These are phyloP conservation scores for Stylophora pistillata DNA, from an alignment of 64 coral and sea anemone species.

Conservation along the genomic window DNA sequence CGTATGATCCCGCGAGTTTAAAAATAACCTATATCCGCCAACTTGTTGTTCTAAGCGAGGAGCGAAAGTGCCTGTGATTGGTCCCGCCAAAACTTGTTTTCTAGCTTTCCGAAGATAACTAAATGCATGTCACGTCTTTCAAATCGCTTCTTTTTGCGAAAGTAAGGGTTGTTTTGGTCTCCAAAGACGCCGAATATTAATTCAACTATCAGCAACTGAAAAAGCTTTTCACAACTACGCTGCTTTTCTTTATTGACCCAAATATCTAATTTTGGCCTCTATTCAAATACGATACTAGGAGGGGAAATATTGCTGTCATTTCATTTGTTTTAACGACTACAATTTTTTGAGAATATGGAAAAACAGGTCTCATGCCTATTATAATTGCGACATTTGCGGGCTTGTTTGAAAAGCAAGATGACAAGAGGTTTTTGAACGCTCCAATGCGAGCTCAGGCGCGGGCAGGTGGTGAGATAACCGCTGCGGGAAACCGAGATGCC, in stretches of 20 bases:
- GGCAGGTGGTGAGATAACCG: conserved; percentile 1
- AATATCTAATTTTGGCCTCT: conserved; percentile 34
- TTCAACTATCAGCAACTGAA: background rate
- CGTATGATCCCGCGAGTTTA: conserved; percentile 13
- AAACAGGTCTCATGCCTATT: conserved; percentile 30
- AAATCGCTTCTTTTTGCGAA: background rate
- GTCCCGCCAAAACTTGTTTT: conserved; percentile 19
- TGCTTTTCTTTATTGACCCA: background rate
- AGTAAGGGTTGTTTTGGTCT: background rate
- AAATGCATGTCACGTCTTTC: conserved; percentile 18
- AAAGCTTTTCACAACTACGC: background rate
- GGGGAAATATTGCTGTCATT: conserved; percentile 33
- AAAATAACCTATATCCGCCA: conserved; percentile 33
- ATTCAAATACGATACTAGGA: conserved; percentile 17
- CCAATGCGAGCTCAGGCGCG: conserved; percentile 2
- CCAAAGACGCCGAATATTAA: background rate
- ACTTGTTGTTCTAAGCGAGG: conserved; percentile 35
- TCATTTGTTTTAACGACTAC: conserved; percentile 7
- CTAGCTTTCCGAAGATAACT: background rate
- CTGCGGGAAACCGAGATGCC: conserved; percentile 21
- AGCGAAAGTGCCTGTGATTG: conserved; percentile 7
- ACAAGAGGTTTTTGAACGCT: conserved; percentile 2
- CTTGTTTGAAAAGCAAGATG: background rate
- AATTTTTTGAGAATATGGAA: background rate
- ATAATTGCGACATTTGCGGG: conserved; percentile 10